Base-by-base conservation (phyloP, 2,888 invertebrate genomes). In the Cheilosia urbana region DNA sequence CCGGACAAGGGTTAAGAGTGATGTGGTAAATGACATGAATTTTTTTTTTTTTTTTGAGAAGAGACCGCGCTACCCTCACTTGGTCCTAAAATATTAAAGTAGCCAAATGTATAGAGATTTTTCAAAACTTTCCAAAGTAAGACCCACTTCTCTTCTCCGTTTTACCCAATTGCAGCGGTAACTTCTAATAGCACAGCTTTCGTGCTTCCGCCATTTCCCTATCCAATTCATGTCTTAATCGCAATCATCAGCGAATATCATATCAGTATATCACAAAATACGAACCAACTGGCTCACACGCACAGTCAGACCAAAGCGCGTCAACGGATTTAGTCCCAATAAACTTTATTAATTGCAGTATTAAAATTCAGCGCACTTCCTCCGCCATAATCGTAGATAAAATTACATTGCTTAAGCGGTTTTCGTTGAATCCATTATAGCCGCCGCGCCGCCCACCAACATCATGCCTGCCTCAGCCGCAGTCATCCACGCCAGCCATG, bases 331-430 rank as follows among this genome's bases (percentile, higher is more conserved):
- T 17, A 30, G 58, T 65, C 40, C 65, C 72, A 79, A 79, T 79
- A 79, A 84, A 84, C 83, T 84, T 79, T 79, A 84, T 79, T 84
- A 84, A 84, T 84, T 75, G 79, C 79, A 63, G 65, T 69, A 79
- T 84, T 69, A 84, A 84, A 84, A 84, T 84, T 79, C 83, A 84
- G 75, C 73, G 69, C 83, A 83, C 69, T 79, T 75, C 72, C 75
- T 65, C 58, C 5, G 60, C 79, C 69, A 84, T 79, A 75, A 79
- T 84, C 79, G 69, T 79, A 84, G 83, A 84, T 75, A 84, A 84
- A 84, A 84, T 84, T 75, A 75, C 83, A 79, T 47, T 65, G 68
- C 75, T 84, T 65, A 79, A 84, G 73, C 83, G 72, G 69, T 79
- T 83, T 78, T 45, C 45, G 13, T 24, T 42, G 42, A 17, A 24